A percentile compares a stretch with the other conserved stretches of the same genome.
phyloP scores from a whole-genome alignment of 2,797 vertebrate species.

The Argya squamiceps region DNA sequence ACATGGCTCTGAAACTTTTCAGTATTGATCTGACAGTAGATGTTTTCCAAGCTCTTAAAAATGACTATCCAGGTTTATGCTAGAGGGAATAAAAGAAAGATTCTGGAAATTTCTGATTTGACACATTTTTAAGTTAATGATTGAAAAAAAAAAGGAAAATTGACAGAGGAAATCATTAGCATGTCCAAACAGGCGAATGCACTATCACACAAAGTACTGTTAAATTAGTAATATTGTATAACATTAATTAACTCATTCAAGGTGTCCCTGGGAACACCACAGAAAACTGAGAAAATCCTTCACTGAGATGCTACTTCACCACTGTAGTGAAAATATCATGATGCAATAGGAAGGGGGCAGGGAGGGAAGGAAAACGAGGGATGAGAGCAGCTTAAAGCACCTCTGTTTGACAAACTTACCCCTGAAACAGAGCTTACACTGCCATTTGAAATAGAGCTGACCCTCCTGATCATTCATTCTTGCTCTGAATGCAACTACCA shows the following conservation, averaged over 20 bases:
- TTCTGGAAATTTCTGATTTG: not conserved
- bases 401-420: not conserved
- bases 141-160: not conserved
- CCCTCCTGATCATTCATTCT: not conserved
- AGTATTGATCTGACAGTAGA: not conserved
- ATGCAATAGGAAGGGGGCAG: not conserved
- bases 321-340: not conserved
- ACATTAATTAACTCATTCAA: not conserved
- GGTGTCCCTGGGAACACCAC: not conserved
- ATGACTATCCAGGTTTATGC: not conserved
- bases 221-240: not conserved
- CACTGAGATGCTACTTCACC: not conserved
- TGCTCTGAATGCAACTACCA: not conserved
- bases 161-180: not conserved
- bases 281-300: not conserved
- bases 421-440: not conserved
- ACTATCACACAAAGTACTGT: not conserved
- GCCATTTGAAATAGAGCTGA: not conserved
- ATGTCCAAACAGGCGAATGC: constrained; percentile 51
- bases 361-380: not conserved
- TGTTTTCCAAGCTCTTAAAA: constrained; percentile 3
- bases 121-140: not conserved
- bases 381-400: not conserved
- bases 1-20: not conserved
- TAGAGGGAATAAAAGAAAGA: not conserved